A percentile compares a stretch with the other conserved stretches of the same genome.
Conservation (phyloP, 1,140 invertebrate genomes). For the Eriosoma lanigerum region DNA sequence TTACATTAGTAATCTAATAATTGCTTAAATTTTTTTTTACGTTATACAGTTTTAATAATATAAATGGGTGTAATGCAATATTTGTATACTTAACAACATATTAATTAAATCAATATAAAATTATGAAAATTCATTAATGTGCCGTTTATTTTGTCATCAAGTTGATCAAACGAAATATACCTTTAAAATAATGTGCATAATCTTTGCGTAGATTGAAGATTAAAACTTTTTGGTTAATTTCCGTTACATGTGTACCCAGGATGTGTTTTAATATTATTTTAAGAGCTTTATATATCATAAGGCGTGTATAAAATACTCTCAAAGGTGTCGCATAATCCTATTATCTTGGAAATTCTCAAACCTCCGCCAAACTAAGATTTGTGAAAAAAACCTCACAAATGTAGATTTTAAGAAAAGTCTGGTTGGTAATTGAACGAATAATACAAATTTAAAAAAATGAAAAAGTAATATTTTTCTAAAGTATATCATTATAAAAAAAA, state of each 20-base stretch:
- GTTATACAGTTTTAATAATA: no score
- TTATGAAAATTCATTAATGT: no score
- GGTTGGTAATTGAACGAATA: neutral
- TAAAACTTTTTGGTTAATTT: neutral
- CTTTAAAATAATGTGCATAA: neutral
- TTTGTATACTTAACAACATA: no score
- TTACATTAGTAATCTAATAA: no score
- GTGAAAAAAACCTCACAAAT: neutral
- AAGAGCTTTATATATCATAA: constrained; percentile 21
- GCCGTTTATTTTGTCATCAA: no score
- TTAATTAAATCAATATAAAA: no score
- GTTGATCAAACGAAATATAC: no score
- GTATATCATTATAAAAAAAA: no score
- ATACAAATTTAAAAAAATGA: no score
- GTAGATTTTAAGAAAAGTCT: constrained; percentile 11
- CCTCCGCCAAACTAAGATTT: neutral
- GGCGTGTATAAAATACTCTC: neutral
- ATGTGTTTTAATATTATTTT: constrained; percentile 16
- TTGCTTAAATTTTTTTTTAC: no score
- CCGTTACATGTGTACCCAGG: neutral
- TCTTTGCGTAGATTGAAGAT: neutral
- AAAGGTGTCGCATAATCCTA: constrained; percentile 31
- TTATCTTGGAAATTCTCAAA: constrained; percentile 3
- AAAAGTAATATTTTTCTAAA: no score
- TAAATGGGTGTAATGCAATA: no score